Evolutionary conservation across 2,113 vertebrate genomes (phyloP).

Genomic region (Bufo bufo): DNA sequence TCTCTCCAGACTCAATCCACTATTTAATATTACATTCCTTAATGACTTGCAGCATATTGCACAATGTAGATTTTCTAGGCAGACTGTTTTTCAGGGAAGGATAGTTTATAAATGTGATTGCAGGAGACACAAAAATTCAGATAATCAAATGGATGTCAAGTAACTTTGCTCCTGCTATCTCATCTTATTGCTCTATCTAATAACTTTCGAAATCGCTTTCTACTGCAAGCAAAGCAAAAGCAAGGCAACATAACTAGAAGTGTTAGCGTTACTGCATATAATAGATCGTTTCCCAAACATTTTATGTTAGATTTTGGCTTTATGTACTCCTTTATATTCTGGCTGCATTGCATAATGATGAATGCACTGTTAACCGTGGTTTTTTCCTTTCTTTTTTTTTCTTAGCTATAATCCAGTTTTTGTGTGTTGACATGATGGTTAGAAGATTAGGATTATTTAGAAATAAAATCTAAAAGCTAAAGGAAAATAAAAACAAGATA

Average conservation of each 20-base stretch:
- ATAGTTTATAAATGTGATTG: slow-evolving; percentile 47
- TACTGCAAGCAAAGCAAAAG: slow-evolving; percentile 55
- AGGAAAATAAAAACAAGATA: background rate
- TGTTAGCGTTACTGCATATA: slow-evolving; percentile 37
- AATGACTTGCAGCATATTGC: slow-evolving; percentile 35
- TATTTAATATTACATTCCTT: slow-evolving; percentile 5
- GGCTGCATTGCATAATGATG: slow-evolving; percentile 9
- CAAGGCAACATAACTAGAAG: slow-evolving; percentile 26
- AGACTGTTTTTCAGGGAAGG: slow-evolving; percentile 13
- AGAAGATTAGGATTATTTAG: background rate
- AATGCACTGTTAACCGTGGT: background rate
- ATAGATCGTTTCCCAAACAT: slow-evolving; percentile 48
- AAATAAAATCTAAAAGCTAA: background rate
- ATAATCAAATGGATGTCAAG: slow-evolving; percentile 44
- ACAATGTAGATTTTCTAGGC: slow-evolving; percentile 25
- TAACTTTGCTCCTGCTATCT: slow-evolving; percentile 45
- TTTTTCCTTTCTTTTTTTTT: background rate
- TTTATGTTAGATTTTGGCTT: slow-evolving; percentile 36
- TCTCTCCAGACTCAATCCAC: background rate
- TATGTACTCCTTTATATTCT: slow-evolving; percentile 36
- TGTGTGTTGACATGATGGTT: background rate
- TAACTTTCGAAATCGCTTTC: slow-evolving; percentile 51
- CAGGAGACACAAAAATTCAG: slow-evolving; percentile 37
- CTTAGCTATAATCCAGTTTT: background rate
- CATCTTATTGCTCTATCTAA: slow-evolving; percentile 46